Evolutionary conservation across 2,888 invertebrate species (phyloP), one percentile per base, ranked within the genome.

Genomic region (Thymelicus lineola): DNA sequence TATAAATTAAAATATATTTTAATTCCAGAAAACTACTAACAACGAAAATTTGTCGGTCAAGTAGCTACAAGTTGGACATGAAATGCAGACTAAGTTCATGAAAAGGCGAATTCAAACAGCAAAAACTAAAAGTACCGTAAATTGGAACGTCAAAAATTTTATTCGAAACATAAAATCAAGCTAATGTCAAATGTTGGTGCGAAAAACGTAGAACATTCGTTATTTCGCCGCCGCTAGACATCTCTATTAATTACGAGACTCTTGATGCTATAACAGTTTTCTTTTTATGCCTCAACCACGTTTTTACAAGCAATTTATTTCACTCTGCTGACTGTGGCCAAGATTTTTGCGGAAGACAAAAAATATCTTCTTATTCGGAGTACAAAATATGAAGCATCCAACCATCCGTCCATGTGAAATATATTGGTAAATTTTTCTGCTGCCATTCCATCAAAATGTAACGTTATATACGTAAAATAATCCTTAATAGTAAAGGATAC

Each of bases 281-380:
- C 79, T 83, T 86, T 85, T 85, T 82, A 78, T 81, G 77, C 73
- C 76, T 71, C 75, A 73, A 64, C 70, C 72, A 76, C 80, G 80
- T 85, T 86, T 86, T 83, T 75, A 80, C 80, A 80, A 85, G 84
- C 85, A 87, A 87, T 88, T 88, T 87, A 85, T 88, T 89, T 87
- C 82, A 82, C 81, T 83, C 83, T 76, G 82, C 79, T 81, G 82
- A 84, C 84, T 82, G 63, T 59, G 79, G 75, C 72, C 77, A 85
- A 87, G 88, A 53, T 53, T 53, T 55, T 55, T 55, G 1, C 28
- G 9, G 28, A 55, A 55, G 28, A 28, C 55, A 55, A 14, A 55
- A 55, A 55, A 14, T 55, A 55, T 55, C 35, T 55, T 55, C 35
- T 55, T 55, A 17, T 50, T 50, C 17, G 15, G 12, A 53, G 12